Percentiles rank a stretch among this genome's conserved stretches.
Evolutionary conservation across 2,888 invertebrate species (phyloP).

Genomic region (Nineta flava): DNA sequence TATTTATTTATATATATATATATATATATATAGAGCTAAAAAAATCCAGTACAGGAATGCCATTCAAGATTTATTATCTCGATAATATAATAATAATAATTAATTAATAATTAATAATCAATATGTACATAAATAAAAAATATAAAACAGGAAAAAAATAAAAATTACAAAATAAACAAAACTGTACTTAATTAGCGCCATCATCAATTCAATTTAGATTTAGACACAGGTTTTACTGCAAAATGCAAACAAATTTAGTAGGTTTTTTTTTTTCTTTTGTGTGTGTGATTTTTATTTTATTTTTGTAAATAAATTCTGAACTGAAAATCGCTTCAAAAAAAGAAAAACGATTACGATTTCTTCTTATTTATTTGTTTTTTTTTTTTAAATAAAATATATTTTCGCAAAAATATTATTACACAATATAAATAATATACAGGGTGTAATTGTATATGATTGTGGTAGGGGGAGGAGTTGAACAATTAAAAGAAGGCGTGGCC

Average conservation of each 20-base stretch:
- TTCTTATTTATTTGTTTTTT: too few relatives aligned
- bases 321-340: too few relatives aligned
- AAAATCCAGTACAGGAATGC: constrained; percentile 1
- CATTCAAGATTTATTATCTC: constrained; percentile 1
- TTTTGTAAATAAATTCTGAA: too few relatives aligned
- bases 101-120: neutral
- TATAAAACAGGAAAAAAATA: neutral
- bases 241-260: neutral
- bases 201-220: neutral
- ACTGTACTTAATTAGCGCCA: constrained; percentile 1
- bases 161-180: neutral
- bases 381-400: too few relatives aligned
- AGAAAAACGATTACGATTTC: too few relatives aligned
- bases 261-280: neutral
- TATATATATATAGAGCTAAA: neutral
- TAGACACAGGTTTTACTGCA: neutral
- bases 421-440: too few relatives aligned
- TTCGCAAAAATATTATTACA: too few relatives aligned
- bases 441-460: too few relatives aligned
- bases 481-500: too few relatives aligned
- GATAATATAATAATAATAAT: neutral
- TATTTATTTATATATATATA: too few relatives aligned
- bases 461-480: too few relatives aligned
- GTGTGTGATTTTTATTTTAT: too few relatives aligned
- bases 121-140: constrained; percentile 3